Percentiles rank a stretch among this genome's conserved stretches.
Evolutionary conservation across 2,797 vertebrate genomes (phyloP).

Genomic region (Chloroceryle inda): DNA sequence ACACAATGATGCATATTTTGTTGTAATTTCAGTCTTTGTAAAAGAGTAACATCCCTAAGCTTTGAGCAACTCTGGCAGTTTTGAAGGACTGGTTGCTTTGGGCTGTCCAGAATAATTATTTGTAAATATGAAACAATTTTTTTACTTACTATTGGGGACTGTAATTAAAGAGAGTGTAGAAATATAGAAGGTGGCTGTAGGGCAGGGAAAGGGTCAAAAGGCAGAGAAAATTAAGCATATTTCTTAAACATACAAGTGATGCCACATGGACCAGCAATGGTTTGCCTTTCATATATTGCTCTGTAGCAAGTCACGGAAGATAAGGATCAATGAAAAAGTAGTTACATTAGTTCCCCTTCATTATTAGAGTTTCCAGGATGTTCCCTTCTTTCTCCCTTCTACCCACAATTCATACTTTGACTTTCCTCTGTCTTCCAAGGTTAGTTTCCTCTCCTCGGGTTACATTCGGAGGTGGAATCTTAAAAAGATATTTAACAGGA

Average conservation of each 20-base stretch:
- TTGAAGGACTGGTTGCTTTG: background rate
- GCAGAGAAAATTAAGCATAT: background rate
- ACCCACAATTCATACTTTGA: background rate
- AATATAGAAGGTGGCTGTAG: background rate
- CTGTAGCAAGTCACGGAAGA: background rate
- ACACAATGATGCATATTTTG: fast-evolving
- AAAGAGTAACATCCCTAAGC: background rate
- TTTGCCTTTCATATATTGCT: background rate
- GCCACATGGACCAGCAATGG: background rate
- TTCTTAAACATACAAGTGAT: background rate
- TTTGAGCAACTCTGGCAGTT: background rate
- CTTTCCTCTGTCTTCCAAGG: background rate
- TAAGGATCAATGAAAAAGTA: background rate
- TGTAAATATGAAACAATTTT: background rate
- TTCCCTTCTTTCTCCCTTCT: background rate
- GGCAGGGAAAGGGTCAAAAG: background rate
- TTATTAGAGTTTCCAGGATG: background rate
- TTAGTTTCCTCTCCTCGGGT: background rate
- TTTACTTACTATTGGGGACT: background rate
- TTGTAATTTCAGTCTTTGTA: background rate
- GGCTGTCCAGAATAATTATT: background rate
- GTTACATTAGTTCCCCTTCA: background rate
- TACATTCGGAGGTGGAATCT: background rate
- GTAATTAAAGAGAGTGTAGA: background rate
- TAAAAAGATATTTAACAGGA: background rate